Percentiles rank a stretch among this genome's conserved stretches.
phyloP scores from a whole-genome alignment of 2,797 vertebrate genomes.

The Staurois parvus region DNA sequence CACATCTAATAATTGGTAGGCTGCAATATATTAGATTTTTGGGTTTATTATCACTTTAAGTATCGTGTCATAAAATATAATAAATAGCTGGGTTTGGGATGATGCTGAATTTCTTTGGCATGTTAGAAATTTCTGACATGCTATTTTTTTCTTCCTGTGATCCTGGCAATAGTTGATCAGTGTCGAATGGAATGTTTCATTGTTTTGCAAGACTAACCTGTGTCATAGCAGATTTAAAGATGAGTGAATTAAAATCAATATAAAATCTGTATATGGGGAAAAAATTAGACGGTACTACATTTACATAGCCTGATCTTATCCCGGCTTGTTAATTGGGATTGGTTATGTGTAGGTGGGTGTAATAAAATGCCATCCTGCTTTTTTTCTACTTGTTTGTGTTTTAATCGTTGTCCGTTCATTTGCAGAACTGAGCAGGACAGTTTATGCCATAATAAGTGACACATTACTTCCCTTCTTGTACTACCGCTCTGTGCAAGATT shows the following conservation, averaged over 20 bases:
- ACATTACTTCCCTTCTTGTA: conserved; percentile 12
- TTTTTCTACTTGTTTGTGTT: conserved; percentile 34
- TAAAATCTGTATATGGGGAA: not conserved
- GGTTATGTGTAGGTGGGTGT: conserved; percentile 31
- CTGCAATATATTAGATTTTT: too few species aligned
- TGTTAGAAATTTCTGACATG: too few species aligned
- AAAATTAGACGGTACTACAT: not conserved
- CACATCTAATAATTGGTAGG: too few species aligned
- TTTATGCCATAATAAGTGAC: conserved; percentile 13
- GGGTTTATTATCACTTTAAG: too few species aligned
- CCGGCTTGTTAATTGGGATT: conserved; percentile 30
- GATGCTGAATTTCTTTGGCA: too few species aligned
- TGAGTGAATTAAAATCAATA: not conserved
- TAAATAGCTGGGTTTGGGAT: too few species aligned
- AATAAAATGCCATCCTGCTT: conserved; percentile 40
- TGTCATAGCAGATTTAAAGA: conserved; percentile 4
- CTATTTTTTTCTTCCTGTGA: not conserved
- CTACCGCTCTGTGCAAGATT: not conserved
- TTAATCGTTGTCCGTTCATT: not conserved
- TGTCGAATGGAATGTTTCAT: not conserved
- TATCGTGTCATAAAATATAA: too few species aligned
- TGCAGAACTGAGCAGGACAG: conserved; percentile 1
- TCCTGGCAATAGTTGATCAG: not conserved
- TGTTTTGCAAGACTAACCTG: not conserved
- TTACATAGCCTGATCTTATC: not conserved